Percentiles rank a stretch among this genome's conserved stretches.
phyloP scores from a whole-genome alignment of 1,140 invertebrate species.

The Camponotus floridanus region DNA sequence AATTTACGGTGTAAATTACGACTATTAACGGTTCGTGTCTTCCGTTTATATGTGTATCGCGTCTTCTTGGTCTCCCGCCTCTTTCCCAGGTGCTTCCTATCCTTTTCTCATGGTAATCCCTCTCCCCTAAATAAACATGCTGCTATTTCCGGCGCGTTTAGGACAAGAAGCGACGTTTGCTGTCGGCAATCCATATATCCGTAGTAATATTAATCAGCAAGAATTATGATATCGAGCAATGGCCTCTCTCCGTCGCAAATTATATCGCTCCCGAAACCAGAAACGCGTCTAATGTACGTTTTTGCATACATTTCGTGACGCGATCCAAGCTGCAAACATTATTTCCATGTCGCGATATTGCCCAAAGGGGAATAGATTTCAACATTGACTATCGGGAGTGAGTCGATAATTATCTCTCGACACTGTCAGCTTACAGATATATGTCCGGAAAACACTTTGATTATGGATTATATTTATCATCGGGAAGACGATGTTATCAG shows the following conservation, averaged over 20 bases:
- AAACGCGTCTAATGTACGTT: background rate
- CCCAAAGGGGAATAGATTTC: background rate
- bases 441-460: too few species aligned
- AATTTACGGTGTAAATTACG: conserved; percentile 47
- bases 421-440: background rate
- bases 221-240: conserved; percentile 16
- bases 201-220: background rate
- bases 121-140: conserved; percentile 7
- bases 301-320: background rate
- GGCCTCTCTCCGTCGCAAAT: background rate
- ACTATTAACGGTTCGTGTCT: conserved; percentile 33
- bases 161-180: background rate
- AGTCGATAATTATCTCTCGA: conserved; percentile 10
- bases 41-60: conserved; percentile 11
- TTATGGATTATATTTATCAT: too few species aligned
- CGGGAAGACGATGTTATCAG: too few species aligned
- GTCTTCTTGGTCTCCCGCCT: background rate
- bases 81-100: background rate
- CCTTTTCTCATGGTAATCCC: conserved; percentile 5
- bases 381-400: background rate
- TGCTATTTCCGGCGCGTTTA: conserved; percentile 19
- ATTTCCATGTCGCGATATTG: background rate
- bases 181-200: background rate
- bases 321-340: too few species aligned
- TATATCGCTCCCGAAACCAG: background rate